Conservation (phyloP, 2,113 vertebrate genomes). For the Epinephelus lanceolatus region DNA sequence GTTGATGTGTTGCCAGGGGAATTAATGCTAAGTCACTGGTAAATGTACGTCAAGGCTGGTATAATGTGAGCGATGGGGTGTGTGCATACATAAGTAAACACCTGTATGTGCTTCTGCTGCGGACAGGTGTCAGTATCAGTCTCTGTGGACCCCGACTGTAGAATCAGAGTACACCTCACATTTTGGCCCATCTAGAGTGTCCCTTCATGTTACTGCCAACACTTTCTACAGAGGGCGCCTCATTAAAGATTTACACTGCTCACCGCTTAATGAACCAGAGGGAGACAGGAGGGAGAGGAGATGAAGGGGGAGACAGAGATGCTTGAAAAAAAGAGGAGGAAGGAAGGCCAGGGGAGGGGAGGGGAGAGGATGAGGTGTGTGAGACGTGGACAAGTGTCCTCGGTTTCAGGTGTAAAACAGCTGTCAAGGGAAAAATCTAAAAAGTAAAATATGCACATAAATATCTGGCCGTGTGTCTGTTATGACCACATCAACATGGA, state of each 20-base stretch:
- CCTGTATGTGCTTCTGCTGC: neutral
- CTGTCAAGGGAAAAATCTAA: too few species aligned
- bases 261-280: slow-evolving; percentile 38
- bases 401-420: neutral
- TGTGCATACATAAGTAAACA: neutral
- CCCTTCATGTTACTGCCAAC: slow-evolving; percentile 33
- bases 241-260: slow-evolving; percentile 63
- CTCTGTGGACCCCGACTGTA: neutral
- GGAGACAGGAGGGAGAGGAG: slow-evolving; percentile 22
- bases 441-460: neutral
- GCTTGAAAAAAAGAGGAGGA: slow-evolving; percentile 27
- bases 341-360: slow-evolving; percentile 16
- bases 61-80: too few species aligned
- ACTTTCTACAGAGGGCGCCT: slow-evolving; percentile 37
- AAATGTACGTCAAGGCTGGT: neutral
- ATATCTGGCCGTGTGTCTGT: neutral
- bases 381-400: neutral
- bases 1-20: neutral
- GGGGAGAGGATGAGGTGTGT: neutral
- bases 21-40: neutral
- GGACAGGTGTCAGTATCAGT: neutral
- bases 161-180: neutral
- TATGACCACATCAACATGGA: neutral
- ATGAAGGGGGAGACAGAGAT: slow-evolving; percentile 21
- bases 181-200: slow-evolving; percentile 6